Conservation (phyloP, 2,888 invertebrate genomes). For the Priocnemis perturbator region DNA sequence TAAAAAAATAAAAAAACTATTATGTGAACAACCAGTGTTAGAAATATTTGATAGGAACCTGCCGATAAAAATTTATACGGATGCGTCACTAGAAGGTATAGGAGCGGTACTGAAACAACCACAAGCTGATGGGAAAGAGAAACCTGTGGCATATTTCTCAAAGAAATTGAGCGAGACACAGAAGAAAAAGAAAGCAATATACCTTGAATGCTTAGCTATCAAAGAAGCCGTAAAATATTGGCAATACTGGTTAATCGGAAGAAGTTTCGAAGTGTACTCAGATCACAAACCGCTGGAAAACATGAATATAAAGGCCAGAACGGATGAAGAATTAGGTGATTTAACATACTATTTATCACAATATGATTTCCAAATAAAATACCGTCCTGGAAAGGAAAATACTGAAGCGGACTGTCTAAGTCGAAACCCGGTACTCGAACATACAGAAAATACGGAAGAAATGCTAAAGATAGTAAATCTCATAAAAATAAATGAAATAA, state of each 20-base stretch:
- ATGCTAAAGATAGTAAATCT: too few relatives aligned
- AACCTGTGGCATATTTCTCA: too few relatives aligned
- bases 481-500: too few relatives aligned
- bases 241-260: constrained; percentile 27
- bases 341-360: too few relatives aligned
- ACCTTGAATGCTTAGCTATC: constrained; percentile 37
- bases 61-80: constrained; percentile 18
- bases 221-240: too few relatives aligned
- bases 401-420: too few relatives aligned
- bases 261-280: constrained; percentile 21
- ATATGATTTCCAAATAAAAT: constrained; percentile 37
- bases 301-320: too few relatives aligned
- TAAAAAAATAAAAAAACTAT: constrained; percentile 9
- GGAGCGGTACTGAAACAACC: too few relatives aligned
- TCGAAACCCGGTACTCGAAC: constrained; percentile 20
- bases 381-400: constrained; percentile 21
- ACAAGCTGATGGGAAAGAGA: too few relatives aligned
- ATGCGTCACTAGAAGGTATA: constrained; percentile 29
- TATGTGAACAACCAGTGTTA: constrained; percentile 18
- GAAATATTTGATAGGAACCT: constrained; percentile 16
- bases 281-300: constrained; percentile 44
- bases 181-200: constrained; percentile 39
- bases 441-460: constrained; percentile 14
- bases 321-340: too few relatives aligned
- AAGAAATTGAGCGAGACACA: constrained; percentile 35